Evolutionary conservation across 2,113 vertebrate species (phyloP).

Genomic region (Cephalopterus ornatus): DNA sequence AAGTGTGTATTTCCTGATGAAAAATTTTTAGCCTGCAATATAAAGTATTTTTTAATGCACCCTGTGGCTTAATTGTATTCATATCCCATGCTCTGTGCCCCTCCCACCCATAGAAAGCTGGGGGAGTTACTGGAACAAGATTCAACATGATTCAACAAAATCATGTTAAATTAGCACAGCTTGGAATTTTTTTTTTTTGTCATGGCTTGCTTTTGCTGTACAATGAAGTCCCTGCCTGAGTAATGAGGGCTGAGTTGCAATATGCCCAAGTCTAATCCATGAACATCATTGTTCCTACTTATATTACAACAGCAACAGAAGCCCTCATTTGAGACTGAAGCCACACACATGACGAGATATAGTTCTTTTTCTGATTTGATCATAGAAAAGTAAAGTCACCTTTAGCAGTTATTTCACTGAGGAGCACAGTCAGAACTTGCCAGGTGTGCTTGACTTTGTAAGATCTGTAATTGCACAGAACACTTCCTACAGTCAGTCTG

Average conservation of each 20-base stretch:
- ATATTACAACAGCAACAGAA: neutral
- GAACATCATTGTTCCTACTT: neutral
- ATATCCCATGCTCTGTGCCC: neutral
- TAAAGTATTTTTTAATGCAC: neutral
- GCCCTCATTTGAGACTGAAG: neutral
- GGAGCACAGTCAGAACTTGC: neutral
- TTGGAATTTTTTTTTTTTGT: neutral
- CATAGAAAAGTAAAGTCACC: neutral
- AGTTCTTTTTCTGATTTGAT: neutral
- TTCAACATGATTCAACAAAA: neutral
- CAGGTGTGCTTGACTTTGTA: neutral
- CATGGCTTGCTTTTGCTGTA: neutral
- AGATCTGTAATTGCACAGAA: neutral
- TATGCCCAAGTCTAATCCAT: neutral
- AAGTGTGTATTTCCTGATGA: neutral
- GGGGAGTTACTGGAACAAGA: neutral
- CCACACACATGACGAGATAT: accelerated
- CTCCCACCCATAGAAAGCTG: neutral
- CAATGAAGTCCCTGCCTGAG: neutral
- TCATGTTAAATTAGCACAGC: neutral
- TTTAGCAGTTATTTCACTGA: neutral
- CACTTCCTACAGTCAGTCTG: neutral
- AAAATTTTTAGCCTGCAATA: neutral
- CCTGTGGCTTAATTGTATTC: neutral
- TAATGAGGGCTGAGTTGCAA: neutral